A percentile compares a stretch with the other conserved stretches of the same genome.
Evolutionary conservation across 2,113 vertebrate species (phyloP).

Genomic region (Nematolebias whitei): DNA sequence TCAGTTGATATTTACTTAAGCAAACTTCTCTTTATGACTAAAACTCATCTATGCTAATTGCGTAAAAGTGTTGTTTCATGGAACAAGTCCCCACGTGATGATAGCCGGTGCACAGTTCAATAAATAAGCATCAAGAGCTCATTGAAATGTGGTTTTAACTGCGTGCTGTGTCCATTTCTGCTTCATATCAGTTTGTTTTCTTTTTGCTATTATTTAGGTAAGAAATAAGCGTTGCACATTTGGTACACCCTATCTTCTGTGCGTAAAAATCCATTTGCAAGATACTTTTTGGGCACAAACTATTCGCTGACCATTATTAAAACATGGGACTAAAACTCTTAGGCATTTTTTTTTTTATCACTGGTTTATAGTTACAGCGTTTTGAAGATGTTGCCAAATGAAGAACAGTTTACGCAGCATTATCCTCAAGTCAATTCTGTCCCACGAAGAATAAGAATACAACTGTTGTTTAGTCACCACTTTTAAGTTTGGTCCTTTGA

Average conservation of each 20-base stretch:
- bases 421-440: no score
- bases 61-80: conserved; percentile 24
- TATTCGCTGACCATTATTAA: no score
- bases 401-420: conserved; percentile 6
- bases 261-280: neutral
- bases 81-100: conserved; percentile 30
- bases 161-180: neutral
- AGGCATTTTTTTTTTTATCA: neutral
- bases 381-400: neutral
- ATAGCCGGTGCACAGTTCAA: conserved; percentile 27
- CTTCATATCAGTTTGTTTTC: neutral
- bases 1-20: neutral
- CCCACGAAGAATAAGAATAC: no score
- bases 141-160: conserved; percentile 15
- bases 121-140: conserved; percentile 31
- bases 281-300: no score
- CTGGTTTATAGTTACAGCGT: neutral
- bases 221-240: neutral
- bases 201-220: conserved; percentile 6
- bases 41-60: neutral
- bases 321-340: neutral
- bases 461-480: neutral
- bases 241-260: neutral
- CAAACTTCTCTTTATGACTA: neutral
- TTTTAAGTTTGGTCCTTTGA: neutral